These are phyloP conservation scores for Holacanthella duospinosa DNA, from an alignment of 2,888 invertebrate species.

Conservation along the genomic window DNA sequence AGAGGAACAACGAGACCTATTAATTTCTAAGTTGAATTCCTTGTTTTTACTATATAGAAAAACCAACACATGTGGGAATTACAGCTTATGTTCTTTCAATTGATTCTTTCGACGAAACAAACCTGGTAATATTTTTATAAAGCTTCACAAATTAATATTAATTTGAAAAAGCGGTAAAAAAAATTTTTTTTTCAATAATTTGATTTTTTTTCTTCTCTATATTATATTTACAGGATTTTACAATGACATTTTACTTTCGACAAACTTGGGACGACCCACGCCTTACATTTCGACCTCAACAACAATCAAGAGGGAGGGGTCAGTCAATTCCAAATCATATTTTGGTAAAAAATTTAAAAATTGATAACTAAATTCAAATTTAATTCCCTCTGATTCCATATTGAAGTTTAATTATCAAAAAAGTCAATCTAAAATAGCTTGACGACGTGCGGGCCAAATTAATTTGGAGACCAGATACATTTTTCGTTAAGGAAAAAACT, in stretches of 20 bases:
- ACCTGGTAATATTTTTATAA: neutral
- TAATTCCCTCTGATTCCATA: neutral
- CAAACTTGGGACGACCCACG: constrained; percentile 4
- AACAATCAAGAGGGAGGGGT: neutral
- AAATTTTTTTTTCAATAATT: neutral
- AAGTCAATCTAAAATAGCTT: too few relatives aligned
- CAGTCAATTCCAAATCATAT: neutral
- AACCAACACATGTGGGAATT: neutral
- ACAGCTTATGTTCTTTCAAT: neutral
- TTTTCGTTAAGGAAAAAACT: constrained; percentile 1
- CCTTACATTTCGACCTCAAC: neutral
- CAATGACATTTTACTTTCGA: neutral
- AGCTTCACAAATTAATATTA: neutral
- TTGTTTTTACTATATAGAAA: too few relatives aligned
- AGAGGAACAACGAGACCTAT: too few relatives aligned
- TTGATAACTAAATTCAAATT: neutral
- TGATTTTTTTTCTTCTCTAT: too few relatives aligned
- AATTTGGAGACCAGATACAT: constrained; percentile 5
- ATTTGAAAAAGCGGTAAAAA: neutral
- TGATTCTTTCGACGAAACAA: neutral
- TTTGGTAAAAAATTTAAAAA: neutral
- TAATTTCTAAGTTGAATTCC: too few relatives aligned
- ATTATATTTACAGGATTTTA: neutral
- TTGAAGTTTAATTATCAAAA: too few relatives aligned
- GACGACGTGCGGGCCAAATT: neutral